These are phyloP conservation scores for Meteorus colon DNA, from an alignment of 2,888 invertebrate species.

Conservation along the genomic window DNA sequence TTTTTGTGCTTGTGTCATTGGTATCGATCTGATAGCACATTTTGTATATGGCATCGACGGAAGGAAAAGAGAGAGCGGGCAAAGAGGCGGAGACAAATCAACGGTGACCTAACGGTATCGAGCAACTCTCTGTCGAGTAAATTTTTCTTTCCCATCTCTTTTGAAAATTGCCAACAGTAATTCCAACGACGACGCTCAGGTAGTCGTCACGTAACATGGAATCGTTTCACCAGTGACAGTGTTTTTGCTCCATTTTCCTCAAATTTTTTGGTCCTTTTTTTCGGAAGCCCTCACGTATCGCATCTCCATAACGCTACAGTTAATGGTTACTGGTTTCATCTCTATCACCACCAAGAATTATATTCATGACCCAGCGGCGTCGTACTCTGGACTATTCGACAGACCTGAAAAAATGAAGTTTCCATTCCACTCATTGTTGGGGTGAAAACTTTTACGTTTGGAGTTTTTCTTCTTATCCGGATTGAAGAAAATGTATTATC, in stretches of 20 bases:
- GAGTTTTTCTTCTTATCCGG: not conserved
- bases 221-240: slow-evolving; percentile 36
- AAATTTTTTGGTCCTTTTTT: slow-evolving; percentile 49
- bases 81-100: slow-evolving; percentile 34
- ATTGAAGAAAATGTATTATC: no score
- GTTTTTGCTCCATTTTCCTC: slow-evolving; percentile 63
- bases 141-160: slow-evolving; percentile 40
- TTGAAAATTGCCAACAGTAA: slow-evolving; percentile 25
- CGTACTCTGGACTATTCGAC: slow-evolving; percentile 21
- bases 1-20: slow-evolving; percentile 26
- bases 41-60: slow-evolving; percentile 9
- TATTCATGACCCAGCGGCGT: slow-evolving; percentile 41
- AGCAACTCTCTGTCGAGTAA: slow-evolving; percentile 36
- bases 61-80: slow-evolving; percentile 40
- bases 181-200: slow-evolving; percentile 42
- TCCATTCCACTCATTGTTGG: slow-evolving; percentile 28
- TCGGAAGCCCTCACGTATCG: slow-evolving; percentile 54
- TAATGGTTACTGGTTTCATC: slow-evolving; percentile 59
- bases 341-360: slow-evolving; percentile 50
- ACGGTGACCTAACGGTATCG: slow-evolving; percentile 51
- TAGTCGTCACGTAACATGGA: slow-evolving; percentile 38
- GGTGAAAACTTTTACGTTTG: not conserved
- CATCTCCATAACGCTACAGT: slow-evolving; percentile 50
- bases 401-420: slow-evolving; percentile 44
- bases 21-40: slow-evolving; percentile 37